These are phyloP conservation scores for Pithys albifrons DNA, from an alignment of 2,113 vertebrate genomes.

Conservation along the genomic window DNA sequence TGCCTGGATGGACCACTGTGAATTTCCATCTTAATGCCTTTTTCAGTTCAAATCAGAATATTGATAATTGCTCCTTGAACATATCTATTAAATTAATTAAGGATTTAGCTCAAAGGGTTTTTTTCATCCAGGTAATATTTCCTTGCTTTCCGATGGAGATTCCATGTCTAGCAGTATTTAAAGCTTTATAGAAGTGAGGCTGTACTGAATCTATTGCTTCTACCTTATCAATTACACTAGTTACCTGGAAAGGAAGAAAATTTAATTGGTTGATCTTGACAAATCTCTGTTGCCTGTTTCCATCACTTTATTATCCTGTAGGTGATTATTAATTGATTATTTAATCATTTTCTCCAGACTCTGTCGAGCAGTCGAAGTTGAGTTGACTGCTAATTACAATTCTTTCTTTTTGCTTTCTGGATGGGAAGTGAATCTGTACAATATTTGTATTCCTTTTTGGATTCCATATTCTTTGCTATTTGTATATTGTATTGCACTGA, in stretches of 20 bases:
- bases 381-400: neutral
- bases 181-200: neutral
- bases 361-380: neutral
- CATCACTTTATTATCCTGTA: neutral
- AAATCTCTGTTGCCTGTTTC: conserved; percentile 2
- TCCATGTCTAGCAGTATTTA: neutral
- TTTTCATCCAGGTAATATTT: neutral
- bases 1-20: neutral
- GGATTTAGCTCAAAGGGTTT: neutral
- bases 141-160: neutral
- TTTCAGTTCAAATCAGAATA: neutral
- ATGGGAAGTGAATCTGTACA: neutral
- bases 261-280: neutral
- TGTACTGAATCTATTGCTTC: neutral
- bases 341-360: neutral
- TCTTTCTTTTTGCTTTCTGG: neutral
- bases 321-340: conserved; percentile 1
- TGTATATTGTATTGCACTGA: neutral
- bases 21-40: neutral
- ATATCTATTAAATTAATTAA: conserved; percentile 25
- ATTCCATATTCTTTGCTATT: neutral
- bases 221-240: neutral
- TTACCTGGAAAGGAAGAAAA: neutral
- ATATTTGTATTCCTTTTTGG: neutral
- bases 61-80: neutral